A percentile compares a stretch with the other conserved stretches of the same genome.
Evolutionary conservation across 2,888 invertebrate species (phyloP).

Genomic region (Sarcophaga rosellei): DNA sequence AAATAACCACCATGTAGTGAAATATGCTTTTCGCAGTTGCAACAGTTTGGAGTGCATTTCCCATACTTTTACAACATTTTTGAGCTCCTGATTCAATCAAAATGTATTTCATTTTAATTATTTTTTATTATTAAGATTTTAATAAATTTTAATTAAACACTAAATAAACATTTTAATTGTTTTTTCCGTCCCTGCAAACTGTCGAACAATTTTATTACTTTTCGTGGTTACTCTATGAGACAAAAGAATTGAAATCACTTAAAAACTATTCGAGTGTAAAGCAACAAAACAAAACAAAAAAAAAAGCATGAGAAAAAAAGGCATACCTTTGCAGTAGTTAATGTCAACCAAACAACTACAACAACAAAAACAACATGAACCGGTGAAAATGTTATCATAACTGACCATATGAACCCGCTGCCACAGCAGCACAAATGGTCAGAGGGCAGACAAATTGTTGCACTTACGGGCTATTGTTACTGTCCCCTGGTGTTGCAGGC

Average conservation of each 20-base stretch:
- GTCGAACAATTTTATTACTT: constrained; percentile 29
- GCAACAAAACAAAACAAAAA: constrained; percentile 4
- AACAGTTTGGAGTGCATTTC: no score
- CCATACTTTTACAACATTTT: no score
- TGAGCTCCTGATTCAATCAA: no score
- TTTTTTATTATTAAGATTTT: constrained; percentile 12
- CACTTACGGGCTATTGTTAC: constrained; percentile 21
- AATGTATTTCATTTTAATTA: not conserved
- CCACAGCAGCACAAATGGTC: not conserved
- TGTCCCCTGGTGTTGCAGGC: not conserved
- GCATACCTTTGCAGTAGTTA: no score
- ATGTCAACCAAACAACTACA: constrained; percentile 17
- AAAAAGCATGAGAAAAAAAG: not conserved
- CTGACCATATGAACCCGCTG: constrained; percentile 51
- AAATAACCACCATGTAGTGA: no score
- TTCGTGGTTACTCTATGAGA: constrained; percentile 32
- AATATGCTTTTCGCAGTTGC: no score
- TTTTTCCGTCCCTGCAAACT: not conserved
- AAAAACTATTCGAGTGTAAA: constrained; percentile 53
- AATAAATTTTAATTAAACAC: constrained; percentile 42
- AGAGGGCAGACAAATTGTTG: constrained; percentile 32
- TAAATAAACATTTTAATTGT: constrained; percentile 14
- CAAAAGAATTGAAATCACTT: constrained; percentile 38
- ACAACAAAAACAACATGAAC: constrained; percentile 17
- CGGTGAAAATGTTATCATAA: constrained; percentile 60